Conservation (phyloP, 2,888 invertebrate genomes). For the Apeira syringaria region DNA sequence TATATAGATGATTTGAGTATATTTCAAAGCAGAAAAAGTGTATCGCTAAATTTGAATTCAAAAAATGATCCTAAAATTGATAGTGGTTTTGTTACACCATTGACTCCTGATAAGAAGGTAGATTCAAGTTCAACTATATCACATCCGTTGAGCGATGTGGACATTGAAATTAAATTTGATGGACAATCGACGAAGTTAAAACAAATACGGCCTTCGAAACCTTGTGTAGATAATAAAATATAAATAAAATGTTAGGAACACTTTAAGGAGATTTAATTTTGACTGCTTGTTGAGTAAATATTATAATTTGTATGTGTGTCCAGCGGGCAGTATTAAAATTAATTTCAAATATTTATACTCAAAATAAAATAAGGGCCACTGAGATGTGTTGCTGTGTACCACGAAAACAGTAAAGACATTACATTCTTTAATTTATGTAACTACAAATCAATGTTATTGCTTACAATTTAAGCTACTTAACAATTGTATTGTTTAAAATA, state of each 20-base stretch:
- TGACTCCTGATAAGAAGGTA: conserved; percentile 76
- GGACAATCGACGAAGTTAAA: conserved; percentile 91
- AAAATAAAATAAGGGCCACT: too few relatives aligned
- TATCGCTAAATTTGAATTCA: conserved; percentile 67
- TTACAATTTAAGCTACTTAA: too few relatives aligned
- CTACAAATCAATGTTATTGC: too few relatives aligned
- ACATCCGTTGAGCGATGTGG: conserved; percentile 91
- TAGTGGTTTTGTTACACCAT: conserved; percentile 87
- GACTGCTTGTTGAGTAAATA: not conserved
- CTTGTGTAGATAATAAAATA: conserved; percentile 18
- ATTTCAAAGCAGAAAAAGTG: conserved; percentile 61
- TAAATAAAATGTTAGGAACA: too few relatives aligned
- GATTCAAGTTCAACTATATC: conserved; percentile 71
- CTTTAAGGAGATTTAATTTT: not conserved
- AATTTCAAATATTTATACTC: too few relatives aligned
- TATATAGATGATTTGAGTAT: conserved; percentile 60
- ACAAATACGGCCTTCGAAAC: conserved; percentile 84
- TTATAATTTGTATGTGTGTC: too few relatives aligned
- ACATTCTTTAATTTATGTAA: too few relatives aligned
- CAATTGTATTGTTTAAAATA: too few relatives aligned
- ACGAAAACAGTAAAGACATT: too few relatives aligned
- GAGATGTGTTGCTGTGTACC: too few relatives aligned
- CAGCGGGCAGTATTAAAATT: too few relatives aligned
- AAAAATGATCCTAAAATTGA: conserved; percentile 59
- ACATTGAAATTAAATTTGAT: conserved; percentile 91